Percentiles rank a stretch among this genome's conserved stretches.
These are phyloP conservation scores for Calliopsis andreniformis DNA, from an alignment of 1,140 invertebrate genomes.

Conservation along the genomic window DNA sequence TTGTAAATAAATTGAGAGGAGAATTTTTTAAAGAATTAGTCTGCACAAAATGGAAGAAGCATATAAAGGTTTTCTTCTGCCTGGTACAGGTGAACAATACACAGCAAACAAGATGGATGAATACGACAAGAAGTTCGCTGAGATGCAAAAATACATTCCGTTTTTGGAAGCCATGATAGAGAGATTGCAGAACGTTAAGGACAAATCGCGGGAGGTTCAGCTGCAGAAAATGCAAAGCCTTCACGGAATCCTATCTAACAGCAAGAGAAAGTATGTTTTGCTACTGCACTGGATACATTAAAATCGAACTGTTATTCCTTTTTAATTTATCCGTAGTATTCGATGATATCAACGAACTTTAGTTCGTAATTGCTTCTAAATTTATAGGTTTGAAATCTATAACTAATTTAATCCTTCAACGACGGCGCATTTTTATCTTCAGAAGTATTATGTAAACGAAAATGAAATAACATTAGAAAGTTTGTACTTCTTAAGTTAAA, in stretches of 20 bases:
- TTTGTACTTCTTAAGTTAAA: no score
- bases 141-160: conserved; percentile 86
- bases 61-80: conserved; percentile 62
- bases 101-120: conserved; percentile 73
- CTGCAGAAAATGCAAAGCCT: conserved; percentile 84
- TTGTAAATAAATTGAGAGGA: neutral
- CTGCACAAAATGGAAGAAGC: conserved; percentile 1
- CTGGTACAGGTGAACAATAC: conserved; percentile 56
- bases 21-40: conserved; percentile 15
- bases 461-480: no score
- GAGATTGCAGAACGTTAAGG: conserved; percentile 81
- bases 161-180: conserved; percentile 85
- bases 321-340: neutral
- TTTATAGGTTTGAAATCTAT: no score
- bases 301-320: neutral
- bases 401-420: no score
- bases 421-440: no score
- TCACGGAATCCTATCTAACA: conserved; percentile 83
- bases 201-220: conserved; percentile 82
- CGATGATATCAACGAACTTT: neutral
- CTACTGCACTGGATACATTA: neutral
- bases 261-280: conserved; percentile 83
- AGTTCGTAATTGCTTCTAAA: no score
- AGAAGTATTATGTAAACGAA: no score
- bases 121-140: conserved; percentile 84